A percentile compares a stretch with the other conserved stretches of the same genome.
Conservation (phyloP, 1,140 invertebrate species). For the Solenopsis invicta region DNA sequence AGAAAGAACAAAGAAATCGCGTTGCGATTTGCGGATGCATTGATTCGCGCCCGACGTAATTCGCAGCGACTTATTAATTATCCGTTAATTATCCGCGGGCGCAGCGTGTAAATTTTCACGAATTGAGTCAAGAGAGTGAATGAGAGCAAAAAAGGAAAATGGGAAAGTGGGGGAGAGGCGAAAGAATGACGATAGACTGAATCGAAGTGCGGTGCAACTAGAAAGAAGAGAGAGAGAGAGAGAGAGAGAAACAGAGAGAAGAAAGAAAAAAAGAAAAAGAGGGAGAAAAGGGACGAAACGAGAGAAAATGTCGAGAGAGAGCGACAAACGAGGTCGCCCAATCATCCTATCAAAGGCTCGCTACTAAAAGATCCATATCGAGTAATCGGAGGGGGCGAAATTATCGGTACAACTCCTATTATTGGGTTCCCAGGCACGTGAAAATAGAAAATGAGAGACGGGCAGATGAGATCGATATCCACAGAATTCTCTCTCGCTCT, state of each 20-base stretch:
- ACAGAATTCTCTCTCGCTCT: background rate
- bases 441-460: constrained; percentile 78
- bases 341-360: constrained; percentile 81
- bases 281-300: constrained; percentile 50
- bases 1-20: background rate
- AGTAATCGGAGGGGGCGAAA: constrained; percentile 81
- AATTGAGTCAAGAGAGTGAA: constrained; percentile 57
- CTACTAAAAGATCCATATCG: constrained; percentile 83
- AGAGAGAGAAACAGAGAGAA: no score
- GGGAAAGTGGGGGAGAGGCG: constrained; percentile 3
- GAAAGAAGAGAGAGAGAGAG: constrained; percentile 11
- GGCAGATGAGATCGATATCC: constrained; percentile 74
- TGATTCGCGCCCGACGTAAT: constrained; percentile 22
- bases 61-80: constrained; percentile 76
- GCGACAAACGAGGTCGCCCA: constrained; percentile 75
- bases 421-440: constrained; percentile 78
- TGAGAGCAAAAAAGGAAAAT: constrained; percentile 48
- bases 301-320: constrained; percentile 57
- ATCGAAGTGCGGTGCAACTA: constrained; percentile 48
- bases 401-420: constrained; percentile 82
- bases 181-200: constrained; percentile 47
- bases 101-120: constrained; percentile 58
- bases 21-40: background rate
- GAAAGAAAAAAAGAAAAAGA: constrained; percentile 59
- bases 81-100: constrained; percentile 75